phyloP scores from a whole-genome alignment of 2,888 invertebrate species.

The Apodemia hepburni region DNA sequence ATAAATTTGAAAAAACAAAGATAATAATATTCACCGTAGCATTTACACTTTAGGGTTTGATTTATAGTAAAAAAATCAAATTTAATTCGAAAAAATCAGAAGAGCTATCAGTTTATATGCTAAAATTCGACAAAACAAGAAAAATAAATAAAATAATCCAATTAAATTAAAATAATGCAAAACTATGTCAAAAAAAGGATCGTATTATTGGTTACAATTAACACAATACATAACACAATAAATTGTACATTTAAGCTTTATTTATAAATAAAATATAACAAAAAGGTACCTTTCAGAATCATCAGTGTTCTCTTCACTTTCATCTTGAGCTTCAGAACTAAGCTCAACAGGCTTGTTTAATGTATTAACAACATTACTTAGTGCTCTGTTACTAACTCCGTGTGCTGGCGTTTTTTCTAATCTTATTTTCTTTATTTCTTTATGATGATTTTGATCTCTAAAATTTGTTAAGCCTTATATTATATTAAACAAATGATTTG shows the following conservation, averaged over 20 bases:
- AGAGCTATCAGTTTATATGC: too few relatives aligned
- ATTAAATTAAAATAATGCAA: too few relatives aligned
- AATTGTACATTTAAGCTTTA: background rate
- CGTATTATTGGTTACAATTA: background rate
- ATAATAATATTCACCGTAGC: too few relatives aligned
- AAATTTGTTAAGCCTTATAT: slow-evolving; percentile 19
- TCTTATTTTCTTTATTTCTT: slow-evolving; percentile 52
- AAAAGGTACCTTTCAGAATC: slow-evolving; percentile 58
- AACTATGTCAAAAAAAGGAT: too few relatives aligned
- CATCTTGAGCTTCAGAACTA: slow-evolving; percentile 48
- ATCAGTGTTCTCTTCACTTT: slow-evolving; percentile 56
- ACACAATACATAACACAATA: background rate
- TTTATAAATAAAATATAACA: background rate
- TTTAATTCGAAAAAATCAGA: too few relatives aligned
- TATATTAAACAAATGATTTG: too few relatives aligned
- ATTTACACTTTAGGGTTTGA: too few relatives aligned
- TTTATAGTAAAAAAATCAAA: too few relatives aligned
- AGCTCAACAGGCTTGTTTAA: slow-evolving; percentile 57
- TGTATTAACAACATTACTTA: slow-evolving; percentile 58
- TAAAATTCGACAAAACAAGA: too few relatives aligned
- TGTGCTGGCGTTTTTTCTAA: slow-evolving; percentile 57
- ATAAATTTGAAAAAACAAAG: background rate
- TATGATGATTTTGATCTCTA: slow-evolving; percentile 60
- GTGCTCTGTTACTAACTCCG: slow-evolving; percentile 55
- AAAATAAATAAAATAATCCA: too few relatives aligned